Base-by-base conservation (phyloP, 37 sponge, comb jelly and placozoan genomes). In the Diacarnus erythraeanus region DNA sequence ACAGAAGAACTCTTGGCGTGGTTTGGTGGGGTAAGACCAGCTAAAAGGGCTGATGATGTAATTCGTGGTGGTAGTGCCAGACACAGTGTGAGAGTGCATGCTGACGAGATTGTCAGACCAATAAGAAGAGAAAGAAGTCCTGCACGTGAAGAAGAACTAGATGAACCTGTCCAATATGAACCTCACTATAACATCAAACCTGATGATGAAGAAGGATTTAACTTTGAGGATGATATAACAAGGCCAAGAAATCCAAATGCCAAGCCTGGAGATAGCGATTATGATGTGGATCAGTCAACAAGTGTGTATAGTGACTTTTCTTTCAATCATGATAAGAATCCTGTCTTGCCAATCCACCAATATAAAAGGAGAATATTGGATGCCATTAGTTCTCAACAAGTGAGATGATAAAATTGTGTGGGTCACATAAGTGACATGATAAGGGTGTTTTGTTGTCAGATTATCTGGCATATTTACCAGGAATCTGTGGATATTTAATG, bases 321-420 rank as follows among this genome's bases (percentile, higher is more conserved):
- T 0, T 89, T 89, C 57, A 79, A 78, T 15, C 44, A 10, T 15
- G 63, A 83, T 64, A 21, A 57, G 25, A 74, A 65, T 39, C 72
- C 75, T 67, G 4, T 1, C 4, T 76, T 89, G 22, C 98, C 98
- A 23, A 90, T 97, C 51, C 77, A 80, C 20, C 43, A 69, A 0
- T 44, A 81, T 60, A 71, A 64, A n/a, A 81, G 86, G 12, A 58
- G 84, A 39, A 90, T 97, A 23, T 26, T 97, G 21, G 42, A 71
- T 25, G 90, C 89, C 12, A 92, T 97, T 37, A 84, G 88, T 47
- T 35, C 65, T 10, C 86, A 89, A 71, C 79, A 38, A 25, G 74
- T 40, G 4, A 23, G 42, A 21, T 12, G 2, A 10, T 30, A 60
- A 60, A 5, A 26, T n/a, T n/a, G n/a, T n/a, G 27, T 21, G 6